Conservation (phyloP, 1,140 invertebrate species). For the Fopius arisanus region DNA sequence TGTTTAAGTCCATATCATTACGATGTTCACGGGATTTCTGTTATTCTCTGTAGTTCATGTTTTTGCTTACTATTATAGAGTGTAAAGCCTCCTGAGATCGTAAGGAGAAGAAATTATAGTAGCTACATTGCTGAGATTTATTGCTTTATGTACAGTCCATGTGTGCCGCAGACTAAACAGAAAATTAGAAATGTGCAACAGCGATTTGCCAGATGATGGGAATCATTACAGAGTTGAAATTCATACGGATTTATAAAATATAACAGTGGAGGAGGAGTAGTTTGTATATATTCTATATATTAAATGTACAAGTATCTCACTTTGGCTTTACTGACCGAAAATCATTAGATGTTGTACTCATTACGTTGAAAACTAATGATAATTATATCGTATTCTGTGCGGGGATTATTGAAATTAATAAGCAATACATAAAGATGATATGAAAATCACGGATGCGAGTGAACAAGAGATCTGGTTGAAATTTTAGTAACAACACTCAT, state of each 20-base stretch:
- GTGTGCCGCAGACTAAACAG: background rate
- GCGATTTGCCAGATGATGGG: background rate
- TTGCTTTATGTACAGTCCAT: slow-evolving; percentile 1
- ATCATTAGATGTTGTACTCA: background rate
- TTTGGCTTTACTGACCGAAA: background rate
- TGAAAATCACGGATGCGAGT: slow-evolving; percentile 49
- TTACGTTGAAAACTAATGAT: background rate
- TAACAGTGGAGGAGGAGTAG: background rate
- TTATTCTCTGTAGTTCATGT: background rate
- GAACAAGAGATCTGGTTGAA: no score
- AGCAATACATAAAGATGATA: slow-evolving; percentile 24
- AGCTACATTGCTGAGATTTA: background rate
- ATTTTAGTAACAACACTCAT: slow-evolving; percentile 45
- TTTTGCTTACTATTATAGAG: background rate
- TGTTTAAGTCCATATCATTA: background rate
- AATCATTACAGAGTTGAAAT: background rate
- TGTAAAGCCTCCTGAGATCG: background rate
- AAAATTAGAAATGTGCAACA: background rate
- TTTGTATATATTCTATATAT: slow-evolving; percentile 32
- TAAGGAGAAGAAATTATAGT: background rate
- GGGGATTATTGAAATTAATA: background rate
- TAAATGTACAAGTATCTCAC: slow-evolving; percentile 29
- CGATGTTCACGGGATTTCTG: background rate
- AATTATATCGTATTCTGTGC: background rate
- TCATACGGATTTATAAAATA: background rate